Base-by-base conservation (phyloP, 2,888 invertebrate genomes). In the Panzeria rudis region DNA sequence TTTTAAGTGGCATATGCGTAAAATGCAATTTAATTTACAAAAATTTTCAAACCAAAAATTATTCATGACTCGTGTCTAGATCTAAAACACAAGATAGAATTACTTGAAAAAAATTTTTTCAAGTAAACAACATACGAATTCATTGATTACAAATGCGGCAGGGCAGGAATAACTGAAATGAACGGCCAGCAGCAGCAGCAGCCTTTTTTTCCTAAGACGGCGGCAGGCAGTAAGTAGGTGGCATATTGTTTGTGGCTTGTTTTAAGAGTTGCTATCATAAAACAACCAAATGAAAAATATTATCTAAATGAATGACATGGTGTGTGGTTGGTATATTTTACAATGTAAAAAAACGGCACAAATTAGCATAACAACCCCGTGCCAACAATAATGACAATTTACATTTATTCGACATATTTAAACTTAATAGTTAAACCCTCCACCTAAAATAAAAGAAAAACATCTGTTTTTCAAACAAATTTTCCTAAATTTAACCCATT, bases 301-400 rank as follows among this genome's bases (percentile, higher is more conserved):
- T 50, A 29, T 23, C 35, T n/a, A 62, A 81, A 75, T 77, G 64
- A 81, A 75, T 77, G 64, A 77, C 76, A 64, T 64, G 56, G 17
- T 56, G 17, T 56, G 2, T 23, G 17, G 54, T 4, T 50, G 54
- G 17, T 41, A 44, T 38, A 38, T 68, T 44, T 23, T 52, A 29
- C 29, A 20, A 76, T 29, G 29, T 35, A 29, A 41, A 17, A 35
- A 17, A n/a, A 62, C 6, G 7, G 35, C 35, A 64, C 23, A 84
- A 85, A 85, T 85, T 85, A 85, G 85, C 85, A 85, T 85, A 85
- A 75, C 85, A 85, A 85, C 85, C 85, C 85, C 85, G 85, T 85
- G 85, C 85, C 78, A 85, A 85, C 82, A 69, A 17, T 41, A 66
- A 80, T 52, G 59, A 73, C 80, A 80, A 73, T 59, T 71, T 62